phyloP scores from a whole-genome alignment of 1,140 invertebrate genomes.

The Zaprionus inermis region DNA sequence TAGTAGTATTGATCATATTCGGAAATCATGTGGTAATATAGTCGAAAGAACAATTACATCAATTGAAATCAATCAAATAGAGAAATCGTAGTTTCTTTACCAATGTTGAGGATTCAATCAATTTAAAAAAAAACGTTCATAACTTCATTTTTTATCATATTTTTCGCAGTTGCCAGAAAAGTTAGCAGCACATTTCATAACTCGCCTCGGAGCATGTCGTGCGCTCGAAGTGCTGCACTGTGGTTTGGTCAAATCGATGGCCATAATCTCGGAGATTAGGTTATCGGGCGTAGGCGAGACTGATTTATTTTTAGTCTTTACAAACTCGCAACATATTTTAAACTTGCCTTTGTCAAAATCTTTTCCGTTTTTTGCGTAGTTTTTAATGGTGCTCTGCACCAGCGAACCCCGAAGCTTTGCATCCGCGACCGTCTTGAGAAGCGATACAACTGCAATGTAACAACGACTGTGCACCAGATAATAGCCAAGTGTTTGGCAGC shows the following conservation, averaged over 20 bases:
- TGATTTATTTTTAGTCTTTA: not conserved
- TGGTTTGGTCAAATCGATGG: constrained; percentile 4
- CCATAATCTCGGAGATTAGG: constrained; percentile 33
- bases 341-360: constrained; percentile 38
- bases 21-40: not conserved
- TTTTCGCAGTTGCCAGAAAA: not conserved
- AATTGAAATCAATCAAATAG: not conserved
- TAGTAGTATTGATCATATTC: not conserved
- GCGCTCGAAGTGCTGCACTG: not conserved
- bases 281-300: constrained; percentile 5
- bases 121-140: not conserved
- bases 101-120: not conserved
- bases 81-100: not conserved
- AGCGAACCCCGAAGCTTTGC: constrained; percentile 44
- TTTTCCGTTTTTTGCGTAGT: constrained; percentile 62
- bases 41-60: not conserved
- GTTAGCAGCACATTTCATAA: constrained; percentile 11
- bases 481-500: constrained; percentile 65
- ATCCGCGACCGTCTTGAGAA: constrained; percentile 44
- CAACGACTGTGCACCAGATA: constrained; percentile 59
- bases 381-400: constrained; percentile 57
- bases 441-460: constrained; percentile 53
- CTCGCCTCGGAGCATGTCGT: not conserved
- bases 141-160: not conserved
- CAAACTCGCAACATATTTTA: constrained; percentile 33